phyloP scores from a whole-genome alignment of 2,888 invertebrate genomes.

The Temnothorax ravouxi region DNA sequence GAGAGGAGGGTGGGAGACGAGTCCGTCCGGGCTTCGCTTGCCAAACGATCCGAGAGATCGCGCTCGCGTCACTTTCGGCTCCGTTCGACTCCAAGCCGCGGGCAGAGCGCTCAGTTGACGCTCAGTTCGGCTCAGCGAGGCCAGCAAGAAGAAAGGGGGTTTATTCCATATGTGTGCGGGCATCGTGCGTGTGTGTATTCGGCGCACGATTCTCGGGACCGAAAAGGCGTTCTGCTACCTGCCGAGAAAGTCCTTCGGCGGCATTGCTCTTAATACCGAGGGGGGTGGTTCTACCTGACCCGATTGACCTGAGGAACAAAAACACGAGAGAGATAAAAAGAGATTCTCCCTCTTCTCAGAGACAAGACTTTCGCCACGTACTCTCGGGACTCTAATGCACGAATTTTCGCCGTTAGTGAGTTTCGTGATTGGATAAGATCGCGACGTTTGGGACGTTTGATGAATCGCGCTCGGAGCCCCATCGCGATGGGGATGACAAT shows the following conservation, averaged over 20 bases:
- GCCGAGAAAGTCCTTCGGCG: conserved; percentile 39
- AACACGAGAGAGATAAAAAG: conserved; percentile 7
- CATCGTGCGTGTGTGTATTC: conserved; percentile 76
- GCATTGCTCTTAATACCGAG: not conserved
- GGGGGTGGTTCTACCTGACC: conserved; percentile 54
- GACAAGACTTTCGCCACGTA: not conserved
- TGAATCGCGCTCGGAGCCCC: not conserved
- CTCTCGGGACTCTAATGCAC: not conserved
- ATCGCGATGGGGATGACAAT: conserved; percentile 56
- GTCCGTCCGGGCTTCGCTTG: conserved; percentile 74
- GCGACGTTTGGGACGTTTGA: conserved; percentile 4
- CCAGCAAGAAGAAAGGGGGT: conserved; percentile 84
- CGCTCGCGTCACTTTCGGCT: conserved; percentile 81
- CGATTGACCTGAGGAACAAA: not conserved
- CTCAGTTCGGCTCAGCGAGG: conserved; percentile 86
- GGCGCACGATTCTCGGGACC: conserved; percentile 38
- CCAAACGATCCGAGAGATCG: conserved; percentile 87
- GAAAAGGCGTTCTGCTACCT: conserved; percentile 53
- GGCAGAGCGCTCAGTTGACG: conserved; percentile 88
- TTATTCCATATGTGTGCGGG: conserved; percentile 78
- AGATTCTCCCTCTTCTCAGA: conserved; percentile 56
- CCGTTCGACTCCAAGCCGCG: conserved; percentile 85
- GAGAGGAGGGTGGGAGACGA: conserved; percentile 73
- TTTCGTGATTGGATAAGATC: conserved; percentile 21
- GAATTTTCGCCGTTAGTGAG: not conserved